phyloP scores from a whole-genome alignment of 1,140 invertebrate species.

The Aleiodes sp. region DNA sequence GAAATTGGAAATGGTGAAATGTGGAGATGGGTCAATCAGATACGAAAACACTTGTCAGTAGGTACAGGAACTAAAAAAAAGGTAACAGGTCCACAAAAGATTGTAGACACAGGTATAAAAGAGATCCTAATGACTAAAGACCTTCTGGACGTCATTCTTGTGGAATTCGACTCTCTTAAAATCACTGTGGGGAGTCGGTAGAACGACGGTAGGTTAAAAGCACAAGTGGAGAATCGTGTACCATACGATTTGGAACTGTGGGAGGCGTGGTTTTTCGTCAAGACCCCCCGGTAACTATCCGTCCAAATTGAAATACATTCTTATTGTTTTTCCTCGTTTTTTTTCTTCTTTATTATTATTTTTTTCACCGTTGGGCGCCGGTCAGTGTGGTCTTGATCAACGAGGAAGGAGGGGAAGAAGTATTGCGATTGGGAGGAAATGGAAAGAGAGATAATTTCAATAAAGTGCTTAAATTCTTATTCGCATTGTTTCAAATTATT shows the following conservation, averaged over 20 bases:
- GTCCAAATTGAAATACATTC: background rate
- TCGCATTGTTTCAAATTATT: too few species aligned
- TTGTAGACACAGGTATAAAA: slow-evolving; percentile 56
- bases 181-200: slow-evolving; percentile 6
- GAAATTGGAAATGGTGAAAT: slow-evolving; percentile 51
- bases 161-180: background rate
- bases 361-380: too few species aligned
- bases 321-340: background rate
- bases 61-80: slow-evolving; percentile 51
- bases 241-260: background rate
- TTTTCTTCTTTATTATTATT: too few species aligned
- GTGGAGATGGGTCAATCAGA: slow-evolving; percentile 60
- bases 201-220: background rate
- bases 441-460: too few species aligned
- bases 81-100: slow-evolving; percentile 49
- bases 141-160: background rate
- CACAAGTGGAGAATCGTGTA: slow-evolving; percentile 2
- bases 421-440: too few species aligned
- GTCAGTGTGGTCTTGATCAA: too few species aligned
- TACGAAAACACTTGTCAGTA: slow-evolving; percentile 58
- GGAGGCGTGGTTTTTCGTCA: background rate
- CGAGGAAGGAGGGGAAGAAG: too few species aligned
- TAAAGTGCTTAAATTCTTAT: too few species aligned
- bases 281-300: background rate
- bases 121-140: slow-evolving; percentile 52